Evolutionary conservation across 2,113 vertebrate species (phyloP).

Genomic region (Hydropotes inermis): DNA sequence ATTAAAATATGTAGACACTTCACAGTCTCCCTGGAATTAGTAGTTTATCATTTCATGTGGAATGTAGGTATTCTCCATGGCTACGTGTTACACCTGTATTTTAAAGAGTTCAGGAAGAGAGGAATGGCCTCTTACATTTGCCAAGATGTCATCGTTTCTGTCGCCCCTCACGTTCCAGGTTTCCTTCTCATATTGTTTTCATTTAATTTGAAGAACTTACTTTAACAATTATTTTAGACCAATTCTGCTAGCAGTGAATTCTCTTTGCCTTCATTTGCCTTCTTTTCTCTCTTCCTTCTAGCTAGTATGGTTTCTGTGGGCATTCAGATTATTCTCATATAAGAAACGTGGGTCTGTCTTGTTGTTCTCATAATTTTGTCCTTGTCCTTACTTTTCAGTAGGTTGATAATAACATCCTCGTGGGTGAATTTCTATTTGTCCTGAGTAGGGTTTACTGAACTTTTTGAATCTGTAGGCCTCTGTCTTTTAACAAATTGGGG

Average conservation of each 20-base stretch:
- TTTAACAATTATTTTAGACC: not conserved
- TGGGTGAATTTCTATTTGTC: not conserved
- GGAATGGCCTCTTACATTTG: not conserved
- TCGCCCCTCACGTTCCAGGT: not conserved
- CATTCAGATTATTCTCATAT: rapidly evolving
- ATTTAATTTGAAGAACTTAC: not conserved
- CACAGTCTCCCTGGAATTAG: not conserved
- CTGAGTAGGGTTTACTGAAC: not conserved
- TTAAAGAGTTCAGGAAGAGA: not conserved
- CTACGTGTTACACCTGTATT: not conserved
- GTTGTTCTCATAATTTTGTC: not conserved
- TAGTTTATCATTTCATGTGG: not conserved
- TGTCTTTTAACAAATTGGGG: not conserved
- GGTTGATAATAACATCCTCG: not conserved
- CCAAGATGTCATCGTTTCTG: not conserved
- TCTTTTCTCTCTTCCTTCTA: not conserved
- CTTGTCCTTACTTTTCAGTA: not conserved
- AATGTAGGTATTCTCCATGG: not conserved
- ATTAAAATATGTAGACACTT: not conserved
- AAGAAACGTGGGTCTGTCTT: not conserved
- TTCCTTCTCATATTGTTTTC: not conserved
- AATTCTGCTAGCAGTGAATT: not conserved
- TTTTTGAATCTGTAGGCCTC: not conserved
- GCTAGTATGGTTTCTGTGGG: not conserved
- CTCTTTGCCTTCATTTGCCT: not conserved